A percentile compares a stretch with the other conserved stretches of the same genome.
phyloP scores from a whole-genome alignment of 2,888 invertebrate genomes.

The Tachina lurida region DNA sequence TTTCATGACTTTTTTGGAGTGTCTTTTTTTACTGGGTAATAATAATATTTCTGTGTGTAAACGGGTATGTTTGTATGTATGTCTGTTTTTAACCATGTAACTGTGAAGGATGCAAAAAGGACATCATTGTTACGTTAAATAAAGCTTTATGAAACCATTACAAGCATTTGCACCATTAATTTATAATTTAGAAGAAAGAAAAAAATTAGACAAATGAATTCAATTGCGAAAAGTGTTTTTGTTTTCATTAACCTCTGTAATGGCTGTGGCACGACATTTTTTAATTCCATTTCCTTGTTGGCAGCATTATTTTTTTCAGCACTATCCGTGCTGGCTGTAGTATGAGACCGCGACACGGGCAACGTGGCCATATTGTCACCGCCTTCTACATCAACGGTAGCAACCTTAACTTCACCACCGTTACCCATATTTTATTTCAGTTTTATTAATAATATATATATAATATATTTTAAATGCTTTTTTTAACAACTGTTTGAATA shows the following conservation, averaged over 20 bases:
- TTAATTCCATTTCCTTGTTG: conserved; percentile 94
- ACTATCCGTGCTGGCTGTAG: conserved; percentile 88
- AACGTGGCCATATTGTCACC: conserved; percentile 95
- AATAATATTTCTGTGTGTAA: conserved; percentile 14
- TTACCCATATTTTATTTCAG: conserved; percentile 82
- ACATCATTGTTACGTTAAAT: conserved; percentile 39
- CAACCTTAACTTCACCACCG: conserved; percentile 92
- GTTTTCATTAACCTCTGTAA: conserved; percentile 94
- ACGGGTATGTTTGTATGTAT: neutral
- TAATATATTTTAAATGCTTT: conserved; percentile 16
- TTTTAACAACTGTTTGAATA: conserved; percentile 39
- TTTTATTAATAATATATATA: conserved; percentile 21
- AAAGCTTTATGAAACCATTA: conserved; percentile 29
- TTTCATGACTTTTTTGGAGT: too few species aligned
- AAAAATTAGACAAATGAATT: conserved; percentile 29
- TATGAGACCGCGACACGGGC: conserved; percentile 90
- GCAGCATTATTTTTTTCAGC: conserved; percentile 92
- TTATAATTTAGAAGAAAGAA: neutral
- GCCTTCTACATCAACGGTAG: conserved; percentile 93
- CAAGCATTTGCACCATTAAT: conserved; percentile 23
- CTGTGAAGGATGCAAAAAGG: neutral
- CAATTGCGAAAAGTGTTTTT: neutral
- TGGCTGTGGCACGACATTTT: conserved; percentile 92
- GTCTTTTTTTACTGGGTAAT: too few species aligned
- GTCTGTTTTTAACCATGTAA: too few species aligned